These are phyloP conservation scores for Rhingia campestris DNA, from an alignment of 2,888 invertebrate genomes.

Conservation along the genomic window DNA sequence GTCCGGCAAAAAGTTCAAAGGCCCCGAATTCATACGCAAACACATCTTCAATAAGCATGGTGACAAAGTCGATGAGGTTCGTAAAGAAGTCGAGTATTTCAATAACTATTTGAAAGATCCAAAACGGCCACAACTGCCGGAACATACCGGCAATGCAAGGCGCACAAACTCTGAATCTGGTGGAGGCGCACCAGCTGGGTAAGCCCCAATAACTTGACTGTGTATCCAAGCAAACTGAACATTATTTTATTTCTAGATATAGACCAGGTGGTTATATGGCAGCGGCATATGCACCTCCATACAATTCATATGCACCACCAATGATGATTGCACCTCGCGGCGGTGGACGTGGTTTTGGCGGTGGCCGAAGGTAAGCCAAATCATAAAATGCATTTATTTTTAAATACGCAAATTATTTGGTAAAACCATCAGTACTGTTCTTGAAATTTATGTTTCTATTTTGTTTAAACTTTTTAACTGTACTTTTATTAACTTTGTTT, in stretches of 20 bases:
- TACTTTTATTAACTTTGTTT: slow-evolving; percentile 48
- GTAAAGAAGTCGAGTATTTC: slow-evolving; percentile 98
- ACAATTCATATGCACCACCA: slow-evolving; percentile 84
- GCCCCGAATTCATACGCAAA: slow-evolving; percentile 98
- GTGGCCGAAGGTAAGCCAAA: slow-evolving; percentile 77
- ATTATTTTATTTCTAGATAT: slow-evolving; percentile 75
- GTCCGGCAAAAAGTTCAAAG: slow-evolving; percentile 99
- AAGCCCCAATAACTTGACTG: slow-evolving; percentile 11
- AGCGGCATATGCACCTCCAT: slow-evolving; percentile 82
- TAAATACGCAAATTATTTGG: slow-evolving; percentile 20
- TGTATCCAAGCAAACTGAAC: not conserved
- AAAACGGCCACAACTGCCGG: slow-evolving; percentile 96
- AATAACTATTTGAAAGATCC: slow-evolving; percentile 98
- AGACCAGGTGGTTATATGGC: slow-evolving; percentile 80
- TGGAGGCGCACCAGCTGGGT: slow-evolving; percentile 74
- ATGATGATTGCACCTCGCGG: slow-evolving; percentile 83
- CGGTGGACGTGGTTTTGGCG: slow-evolving; percentile 83
- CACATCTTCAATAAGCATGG: slow-evolving; percentile 98
- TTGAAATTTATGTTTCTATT: slow-evolving; percentile 39
- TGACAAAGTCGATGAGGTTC: slow-evolving; percentile 98
- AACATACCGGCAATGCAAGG: slow-evolving; percentile 86
- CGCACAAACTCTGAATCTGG: slow-evolving; percentile 79
- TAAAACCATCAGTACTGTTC: slow-evolving; percentile 37
- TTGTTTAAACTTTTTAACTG: slow-evolving; percentile 29
- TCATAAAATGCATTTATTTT: not conserved